Conservation (phyloP, 2,888 invertebrate genomes). For the Chironomus tentans region DNA sequence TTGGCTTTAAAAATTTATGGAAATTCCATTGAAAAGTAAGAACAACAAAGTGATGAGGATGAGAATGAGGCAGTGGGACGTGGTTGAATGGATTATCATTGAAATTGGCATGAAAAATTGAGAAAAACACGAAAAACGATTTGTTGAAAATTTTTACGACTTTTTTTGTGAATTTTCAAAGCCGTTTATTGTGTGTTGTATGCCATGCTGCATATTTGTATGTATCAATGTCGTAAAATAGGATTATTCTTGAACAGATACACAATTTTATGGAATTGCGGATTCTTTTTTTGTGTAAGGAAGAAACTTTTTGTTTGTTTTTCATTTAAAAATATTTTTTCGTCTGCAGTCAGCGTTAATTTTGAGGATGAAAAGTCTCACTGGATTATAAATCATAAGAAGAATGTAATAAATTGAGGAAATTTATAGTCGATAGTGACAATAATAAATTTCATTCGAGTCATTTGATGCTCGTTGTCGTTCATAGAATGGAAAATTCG, state of each 20-base stretch:
- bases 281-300: not conserved
- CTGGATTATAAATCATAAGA: not conserved
- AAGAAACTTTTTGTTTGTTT: not conserved
- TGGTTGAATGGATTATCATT: not conserved
- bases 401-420: slow-evolving; percentile 14
- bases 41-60: not conserved
- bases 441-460: slow-evolving; percentile 9
- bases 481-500: not conserved
- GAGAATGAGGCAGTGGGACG: not conserved
- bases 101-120: not conserved
- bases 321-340: not conserved
- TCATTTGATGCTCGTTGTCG: not conserved
- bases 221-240: slow-evolving; percentile 24
- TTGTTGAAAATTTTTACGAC: slow-evolving; percentile 25
- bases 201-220: not conserved
- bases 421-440: slow-evolving; percentile 17
- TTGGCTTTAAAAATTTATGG: not conserved
- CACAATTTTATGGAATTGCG: not conserved
- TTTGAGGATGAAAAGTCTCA: not conserved
- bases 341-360: not conserved
- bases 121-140: slow-evolving; percentile 25
- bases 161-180: not conserved
- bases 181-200: too few relatives aligned
- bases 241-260: slow-evolving; percentile 7
- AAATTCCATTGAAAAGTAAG: not conserved